Percentiles rank a stretch among this genome's conserved stretches.
Conservation (phyloP, 2,113 vertebrate genomes). For the Heteronetta atricapilla region DNA sequence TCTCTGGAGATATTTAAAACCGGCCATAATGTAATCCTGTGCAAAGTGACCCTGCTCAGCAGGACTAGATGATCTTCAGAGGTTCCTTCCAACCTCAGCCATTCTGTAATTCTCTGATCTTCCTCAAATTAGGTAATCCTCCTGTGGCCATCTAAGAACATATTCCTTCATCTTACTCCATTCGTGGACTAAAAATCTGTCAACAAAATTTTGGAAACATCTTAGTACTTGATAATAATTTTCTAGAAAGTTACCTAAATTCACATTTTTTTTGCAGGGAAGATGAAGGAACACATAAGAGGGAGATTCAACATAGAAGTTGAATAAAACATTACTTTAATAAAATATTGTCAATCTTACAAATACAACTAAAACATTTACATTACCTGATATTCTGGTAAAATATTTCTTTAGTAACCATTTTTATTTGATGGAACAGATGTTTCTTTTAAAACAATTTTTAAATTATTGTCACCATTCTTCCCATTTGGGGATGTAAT, state of each 20-base stretch:
- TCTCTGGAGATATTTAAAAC: too few relatives aligned
- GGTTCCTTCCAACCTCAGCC: too few relatives aligned
- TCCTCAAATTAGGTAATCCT: not conserved
- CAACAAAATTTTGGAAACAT: not conserved
- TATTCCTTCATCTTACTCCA: not conserved
- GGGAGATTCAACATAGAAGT: not conserved
- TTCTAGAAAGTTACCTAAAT: not conserved
- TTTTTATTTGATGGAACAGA: not conserved
- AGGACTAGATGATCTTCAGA: too few relatives aligned
- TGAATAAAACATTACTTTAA: not conserved
- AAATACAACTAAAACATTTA: not conserved
- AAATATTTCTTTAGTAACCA: not conserved
- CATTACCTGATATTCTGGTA: not conserved
- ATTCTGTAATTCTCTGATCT: not conserved
- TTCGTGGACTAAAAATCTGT: not conserved
- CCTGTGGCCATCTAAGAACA: not conserved
- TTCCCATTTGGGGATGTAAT: not conserved
- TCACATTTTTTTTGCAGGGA: not conserved
- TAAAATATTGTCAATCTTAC: not conserved
- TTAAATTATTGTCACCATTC: not conserved
- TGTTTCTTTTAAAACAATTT: not conserved
- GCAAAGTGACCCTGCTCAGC: too few relatives aligned
- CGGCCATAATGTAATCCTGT: too few relatives aligned
- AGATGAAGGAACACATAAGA: not conserved
- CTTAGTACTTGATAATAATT: not conserved